Evolutionary conservation across 2,797 vertebrate genomes (phyloP).

Genomic region (Liasis olivaceus): DNA sequence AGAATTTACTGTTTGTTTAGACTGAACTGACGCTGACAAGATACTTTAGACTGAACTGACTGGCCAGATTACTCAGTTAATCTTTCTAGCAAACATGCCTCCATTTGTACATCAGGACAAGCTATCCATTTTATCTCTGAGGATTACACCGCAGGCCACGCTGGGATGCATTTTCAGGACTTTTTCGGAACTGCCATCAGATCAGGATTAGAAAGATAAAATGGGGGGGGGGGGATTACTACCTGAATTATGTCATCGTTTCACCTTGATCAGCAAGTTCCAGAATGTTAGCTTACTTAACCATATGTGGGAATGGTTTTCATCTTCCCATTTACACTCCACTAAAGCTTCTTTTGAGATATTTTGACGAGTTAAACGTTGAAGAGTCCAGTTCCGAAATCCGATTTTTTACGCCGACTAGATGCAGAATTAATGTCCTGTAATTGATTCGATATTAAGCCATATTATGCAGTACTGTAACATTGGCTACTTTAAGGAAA

Average conservation of each 20-base stretch:
- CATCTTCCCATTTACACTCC: not conserved
- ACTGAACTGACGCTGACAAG: slow-evolving; percentile 46
- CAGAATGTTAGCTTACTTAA: slow-evolving; percentile 24
- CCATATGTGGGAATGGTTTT: not conserved
- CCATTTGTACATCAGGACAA: slow-evolving; percentile 48
- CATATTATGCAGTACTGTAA: not conserved
- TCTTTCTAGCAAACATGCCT: slow-evolving; percentile 63
- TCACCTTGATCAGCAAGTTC: slow-evolving; percentile 4
- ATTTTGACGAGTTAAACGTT: slow-evolving; percentile 1
- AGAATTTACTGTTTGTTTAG: slow-evolving; percentile 63
- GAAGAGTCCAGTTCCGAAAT: not conserved
- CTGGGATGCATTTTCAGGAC: slow-evolving; percentile 27
- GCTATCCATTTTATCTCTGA: slow-evolving; percentile 59
- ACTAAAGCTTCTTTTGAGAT: not conserved
- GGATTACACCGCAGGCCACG: slow-evolving; percentile 37
- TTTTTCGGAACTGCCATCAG: slow-evolving; percentile 18
- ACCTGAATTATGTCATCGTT: slow-evolving; percentile 38
- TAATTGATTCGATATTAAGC: not conserved
- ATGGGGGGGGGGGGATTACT: not conserved
- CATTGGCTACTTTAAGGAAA: not conserved
- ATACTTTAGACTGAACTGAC: slow-evolving; percentile 54
- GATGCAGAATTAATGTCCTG: not conserved
- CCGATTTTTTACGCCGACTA: not conserved
- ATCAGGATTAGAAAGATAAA: slow-evolving; percentile 43
- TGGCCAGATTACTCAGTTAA: slow-evolving; percentile 47